These are phyloP conservation scores for Archips xylosteana DNA, from an alignment of 2,888 invertebrate genomes.

Conservation along the genomic window DNA sequence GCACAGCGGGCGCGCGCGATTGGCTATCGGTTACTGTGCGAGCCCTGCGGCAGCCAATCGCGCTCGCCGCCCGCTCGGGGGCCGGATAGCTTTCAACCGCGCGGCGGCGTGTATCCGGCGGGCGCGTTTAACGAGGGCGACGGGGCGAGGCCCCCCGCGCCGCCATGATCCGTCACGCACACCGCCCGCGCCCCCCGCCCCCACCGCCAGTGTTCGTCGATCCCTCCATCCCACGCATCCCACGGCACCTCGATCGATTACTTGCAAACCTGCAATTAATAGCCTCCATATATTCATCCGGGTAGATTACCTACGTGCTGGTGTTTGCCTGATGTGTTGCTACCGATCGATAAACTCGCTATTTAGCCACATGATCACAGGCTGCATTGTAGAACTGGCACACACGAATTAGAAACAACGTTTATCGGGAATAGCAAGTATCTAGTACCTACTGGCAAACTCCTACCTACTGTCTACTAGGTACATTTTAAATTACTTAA, in stretches of 20 bases:
- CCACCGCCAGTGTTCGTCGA: slow-evolving; percentile 49
- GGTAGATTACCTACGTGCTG: slow-evolving; percentile 72
- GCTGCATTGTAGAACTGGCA: slow-evolving; percentile 20
- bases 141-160: slow-evolving; percentile 79
- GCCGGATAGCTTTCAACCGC: slow-evolving; percentile 81
- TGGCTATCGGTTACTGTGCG: slow-evolving; percentile 79
- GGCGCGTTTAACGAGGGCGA: slow-evolving; percentile 82
- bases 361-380: slow-evolving; percentile 40
- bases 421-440: background rate
- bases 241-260: slow-evolving; percentile 72
- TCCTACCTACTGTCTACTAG: background rate
- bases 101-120: slow-evolving; percentile 77
- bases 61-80: slow-evolving; percentile 69
- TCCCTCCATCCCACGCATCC: slow-evolving; percentile 42
- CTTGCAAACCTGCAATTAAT: slow-evolving; percentile 83
- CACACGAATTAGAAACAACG: slow-evolving; percentile 34
- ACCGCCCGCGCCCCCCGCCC: slow-evolving; percentile 60
- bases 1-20: slow-evolving; percentile 59
- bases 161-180: slow-evolving; percentile 84
- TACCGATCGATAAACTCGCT: slow-evolving; percentile 40
- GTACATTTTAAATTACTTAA: background rate
- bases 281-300: slow-evolving; percentile 79
- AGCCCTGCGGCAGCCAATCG: slow-evolving; percentile 76
- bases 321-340: slow-evolving; percentile 66
- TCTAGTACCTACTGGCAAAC: background rate